A percentile compares a stretch with the other conserved stretches of the same genome.
Conservation (phyloP, 2,113 vertebrate species). For the Montifringilla adamsi region DNA sequence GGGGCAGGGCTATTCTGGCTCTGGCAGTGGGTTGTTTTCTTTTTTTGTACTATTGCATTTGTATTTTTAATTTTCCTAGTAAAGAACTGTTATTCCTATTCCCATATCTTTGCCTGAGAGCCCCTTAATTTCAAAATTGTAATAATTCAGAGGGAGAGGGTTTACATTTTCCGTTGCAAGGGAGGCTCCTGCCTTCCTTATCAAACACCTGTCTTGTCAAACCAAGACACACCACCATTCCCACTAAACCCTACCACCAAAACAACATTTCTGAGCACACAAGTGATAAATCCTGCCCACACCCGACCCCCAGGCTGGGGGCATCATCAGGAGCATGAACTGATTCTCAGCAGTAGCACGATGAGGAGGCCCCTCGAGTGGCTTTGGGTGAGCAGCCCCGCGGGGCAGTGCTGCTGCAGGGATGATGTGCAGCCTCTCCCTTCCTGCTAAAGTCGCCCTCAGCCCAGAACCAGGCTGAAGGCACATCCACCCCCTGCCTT, state of each 20-base stretch:
- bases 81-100: too few species aligned
- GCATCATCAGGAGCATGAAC: not conserved
- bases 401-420: rapidly evolving
- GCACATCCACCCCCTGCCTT: not conserved
- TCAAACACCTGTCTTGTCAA: not conserved
- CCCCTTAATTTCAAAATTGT: not conserved
- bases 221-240: not conserved
- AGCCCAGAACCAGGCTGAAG: not conserved
- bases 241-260: not conserved
- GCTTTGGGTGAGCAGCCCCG: not conserved
- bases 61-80: too few species aligned
- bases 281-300: not conserved
- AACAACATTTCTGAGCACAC: not conserved
- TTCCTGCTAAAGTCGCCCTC: not conserved
- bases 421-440: rapidly evolving
- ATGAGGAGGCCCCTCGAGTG: rapidly evolving
- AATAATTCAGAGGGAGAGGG: not conserved
- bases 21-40: too few species aligned
- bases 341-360: not conserved
- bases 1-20: too few species aligned
- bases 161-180: not conserved
- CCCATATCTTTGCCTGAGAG: too few species aligned
- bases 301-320: rapidly evolving
- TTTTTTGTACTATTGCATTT: too few species aligned
- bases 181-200: not conserved